Percentiles rank a stretch among this genome's conserved stretches.
Evolutionary conservation across 2,113 vertebrate genomes (phyloP).

Genomic region (Corvus moneduloides): DNA sequence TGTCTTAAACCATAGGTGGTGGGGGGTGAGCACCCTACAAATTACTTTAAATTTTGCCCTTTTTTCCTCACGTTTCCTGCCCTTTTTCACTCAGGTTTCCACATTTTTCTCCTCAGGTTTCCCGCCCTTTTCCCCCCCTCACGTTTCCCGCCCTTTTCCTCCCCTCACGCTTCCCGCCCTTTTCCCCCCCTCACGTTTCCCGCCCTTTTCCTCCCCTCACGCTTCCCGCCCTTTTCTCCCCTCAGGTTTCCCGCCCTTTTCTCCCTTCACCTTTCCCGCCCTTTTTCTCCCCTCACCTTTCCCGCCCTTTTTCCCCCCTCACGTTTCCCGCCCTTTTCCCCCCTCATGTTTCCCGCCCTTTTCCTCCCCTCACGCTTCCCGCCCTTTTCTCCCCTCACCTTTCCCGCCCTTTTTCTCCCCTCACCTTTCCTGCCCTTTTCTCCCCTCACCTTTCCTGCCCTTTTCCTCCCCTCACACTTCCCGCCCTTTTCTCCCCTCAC

Average conservation of each 20-base stretch:
- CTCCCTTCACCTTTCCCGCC: no score
- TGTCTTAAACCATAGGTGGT: not conserved
- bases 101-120: not conserved
- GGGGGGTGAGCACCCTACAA: not conserved
- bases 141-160: fast-evolving
- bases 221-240: fast-evolving
- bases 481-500: not conserved
- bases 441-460: not conserved
- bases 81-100: not conserved
- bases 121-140: not conserved
- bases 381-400: not conserved
- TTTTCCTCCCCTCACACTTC: not conserved
- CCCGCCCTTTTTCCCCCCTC: not conserved
- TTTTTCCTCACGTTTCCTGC: not conserved
- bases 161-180: not conserved
- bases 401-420: no score
- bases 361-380: not conserved
- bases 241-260: not conserved
- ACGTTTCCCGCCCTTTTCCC: no score
- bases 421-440: not conserved
- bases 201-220: not conserved
- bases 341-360: no score
- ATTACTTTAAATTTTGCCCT: not conserved
- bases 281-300: not conserved
- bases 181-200: not conserved